Base-by-base conservation (phyloP, 2,797 vertebrate genomes). In the Girardinus metallicus region DNA sequence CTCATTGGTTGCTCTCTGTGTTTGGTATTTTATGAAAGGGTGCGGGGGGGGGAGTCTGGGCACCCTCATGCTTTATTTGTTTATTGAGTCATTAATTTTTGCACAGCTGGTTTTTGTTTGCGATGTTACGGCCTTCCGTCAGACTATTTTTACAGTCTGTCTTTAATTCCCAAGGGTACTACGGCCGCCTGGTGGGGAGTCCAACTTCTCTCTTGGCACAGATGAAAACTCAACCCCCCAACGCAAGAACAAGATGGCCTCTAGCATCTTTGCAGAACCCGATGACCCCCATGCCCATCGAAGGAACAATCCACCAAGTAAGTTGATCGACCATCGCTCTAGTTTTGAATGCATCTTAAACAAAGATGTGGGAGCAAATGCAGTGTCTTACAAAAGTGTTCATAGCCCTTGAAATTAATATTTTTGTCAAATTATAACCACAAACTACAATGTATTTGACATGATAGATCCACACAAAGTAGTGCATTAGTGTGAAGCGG, bases 211-310 rank as follows among this genome's bases (percentile, higher is more conserved):
- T n/a, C 92, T 99, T 66, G 97, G 97, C 76, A 84, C 94, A 78
- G 98, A 98, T 39, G 97, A 98, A 0, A 93, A 97, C 73, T 90
- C 97, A 5, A 96, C 96, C 29, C 97, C 98, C 0, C 91, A 91
- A 79, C 95, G 97, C 87, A 97, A 96, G 92, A 97, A 97, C 95
- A 99, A 97, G 92, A 99, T 98, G 97, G 97, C 95, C 83, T 98
- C 98, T 79, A 97, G 91, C 94, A 98, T 98, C 94, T 99, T 98
- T 76, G 97, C 96, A 76, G 96, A 96, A 80, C 95, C 97, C 18
- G 97, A 97, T 26, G 97, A 98, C 86, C 97, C 85, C 89, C 97
- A 96, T 44, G 94, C 94, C 84, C 94, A 94, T 91, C 95, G 93
- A 87, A 95, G 95, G 92, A 93, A 93, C 94, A 96, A 95, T 64